Evolutionary conservation across 2,888 invertebrate species (phyloP).

Genomic region (Strigamia transsilvanica): DNA sequence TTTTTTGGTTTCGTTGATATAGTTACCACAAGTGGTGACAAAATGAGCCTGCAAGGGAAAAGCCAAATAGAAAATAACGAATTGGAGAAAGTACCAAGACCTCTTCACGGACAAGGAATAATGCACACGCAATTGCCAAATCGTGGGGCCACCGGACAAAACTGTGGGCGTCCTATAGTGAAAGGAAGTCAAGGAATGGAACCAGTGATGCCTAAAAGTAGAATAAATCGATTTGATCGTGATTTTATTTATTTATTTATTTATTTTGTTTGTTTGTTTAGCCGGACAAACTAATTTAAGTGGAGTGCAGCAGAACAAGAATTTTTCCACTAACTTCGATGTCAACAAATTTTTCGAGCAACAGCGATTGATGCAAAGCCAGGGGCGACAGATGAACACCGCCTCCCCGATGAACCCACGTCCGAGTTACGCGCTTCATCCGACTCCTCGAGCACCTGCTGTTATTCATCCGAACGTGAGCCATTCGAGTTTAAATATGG

Average conservation of each 20-base stretch:
- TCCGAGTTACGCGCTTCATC: not conserved
- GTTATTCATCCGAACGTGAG: slow-evolving; percentile 29
- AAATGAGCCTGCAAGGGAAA: slow-evolving; percentile 16
- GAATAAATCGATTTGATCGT: no score
- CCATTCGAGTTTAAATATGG: slow-evolving; percentile 5
- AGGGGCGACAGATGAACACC: not conserved
- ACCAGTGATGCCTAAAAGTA: slow-evolving; percentile 14
- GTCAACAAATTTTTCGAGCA: slow-evolving; percentile 44
- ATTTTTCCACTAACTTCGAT: slow-evolving; percentile 15
- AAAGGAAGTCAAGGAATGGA: slow-evolving; percentile 45
- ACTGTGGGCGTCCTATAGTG: slow-evolving; percentile 42
- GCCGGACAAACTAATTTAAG: slow-evolving; percentile 23
- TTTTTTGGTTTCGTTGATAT: not conserved
- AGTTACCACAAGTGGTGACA: not conserved
- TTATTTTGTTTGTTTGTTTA: not conserved
- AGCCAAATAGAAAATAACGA: not conserved
- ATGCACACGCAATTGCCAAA: slow-evolving; percentile 50
- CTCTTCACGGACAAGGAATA: slow-evolving; percentile 49
- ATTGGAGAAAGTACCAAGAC: slow-evolving; percentile 39
- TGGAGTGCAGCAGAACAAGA: not conserved
- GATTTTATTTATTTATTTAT: not conserved
- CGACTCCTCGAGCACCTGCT: not conserved
- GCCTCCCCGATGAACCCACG: not conserved
- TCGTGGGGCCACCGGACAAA: not conserved
- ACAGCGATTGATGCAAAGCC: slow-evolving; percentile 31